phyloP scores from a whole-genome alignment of 2,888 invertebrate genomes.

The Sericinus montela region DNA sequence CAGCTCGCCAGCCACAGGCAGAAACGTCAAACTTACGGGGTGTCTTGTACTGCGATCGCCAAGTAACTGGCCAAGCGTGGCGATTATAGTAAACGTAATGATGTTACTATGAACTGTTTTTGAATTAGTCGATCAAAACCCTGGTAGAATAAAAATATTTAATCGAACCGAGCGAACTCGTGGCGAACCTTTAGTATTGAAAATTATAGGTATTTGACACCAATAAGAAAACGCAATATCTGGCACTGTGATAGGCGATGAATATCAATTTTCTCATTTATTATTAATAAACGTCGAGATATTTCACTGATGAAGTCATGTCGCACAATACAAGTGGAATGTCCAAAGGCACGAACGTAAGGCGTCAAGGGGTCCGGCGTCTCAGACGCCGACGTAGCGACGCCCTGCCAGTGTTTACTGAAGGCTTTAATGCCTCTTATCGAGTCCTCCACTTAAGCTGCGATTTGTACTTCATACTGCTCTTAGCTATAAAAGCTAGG shows the following conservation, averaged over 20 bases:
- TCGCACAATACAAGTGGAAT: constrained; percentile 12
- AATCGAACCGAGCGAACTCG: too few relatives aligned
- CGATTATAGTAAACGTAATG: too few relatives aligned
- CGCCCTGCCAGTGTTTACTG: constrained; percentile 28
- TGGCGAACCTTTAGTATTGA: too few relatives aligned
- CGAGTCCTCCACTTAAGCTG: constrained; percentile 15
- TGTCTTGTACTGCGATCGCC: too few relatives aligned
- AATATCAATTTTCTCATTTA: constrained; percentile 12
- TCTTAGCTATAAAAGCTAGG: neutral
- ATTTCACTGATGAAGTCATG: constrained; percentile 12
- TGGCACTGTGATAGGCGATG: neutral
- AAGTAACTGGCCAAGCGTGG: too few relatives aligned
- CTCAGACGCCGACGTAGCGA: constrained; percentile 26
- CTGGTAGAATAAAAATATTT: too few relatives aligned
- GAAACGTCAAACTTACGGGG: too few relatives aligned
- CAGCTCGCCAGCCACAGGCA: too few relatives aligned
- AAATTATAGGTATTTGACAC: too few relatives aligned
- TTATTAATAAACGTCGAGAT: constrained; percentile 9
- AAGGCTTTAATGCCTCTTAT: constrained; percentile 25
- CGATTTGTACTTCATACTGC: neutral
- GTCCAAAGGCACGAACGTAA: constrained; percentile 15
- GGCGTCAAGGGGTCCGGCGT: constrained; percentile 42
- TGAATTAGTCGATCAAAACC: too few relatives aligned
- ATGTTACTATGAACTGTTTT: too few relatives aligned
- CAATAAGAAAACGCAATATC: too few relatives aligned